Conservation (phyloP, 92 coral and sea anemone species). For the Zoanthus gigantus region DNA sequence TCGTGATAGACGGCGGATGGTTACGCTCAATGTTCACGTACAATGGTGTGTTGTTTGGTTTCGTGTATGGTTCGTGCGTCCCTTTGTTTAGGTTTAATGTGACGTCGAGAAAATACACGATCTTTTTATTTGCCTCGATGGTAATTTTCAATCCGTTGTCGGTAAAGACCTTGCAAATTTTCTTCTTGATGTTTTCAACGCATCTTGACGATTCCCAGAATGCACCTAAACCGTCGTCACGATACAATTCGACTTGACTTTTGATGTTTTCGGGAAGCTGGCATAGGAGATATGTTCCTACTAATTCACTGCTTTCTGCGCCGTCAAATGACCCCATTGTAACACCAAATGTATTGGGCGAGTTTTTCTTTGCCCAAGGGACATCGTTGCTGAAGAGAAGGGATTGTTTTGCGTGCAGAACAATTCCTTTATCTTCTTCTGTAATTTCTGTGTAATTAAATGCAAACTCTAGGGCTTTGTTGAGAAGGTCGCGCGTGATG, state of each 20-base stretch:
- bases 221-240: constrained; percentile 30
- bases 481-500: constrained; percentile 6
- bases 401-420: not conserved
- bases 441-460: not conserved
- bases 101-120: not conserved
- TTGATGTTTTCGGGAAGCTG: constrained; percentile 24
- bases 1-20: not conserved
- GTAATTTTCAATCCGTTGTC: no score
- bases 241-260: constrained; percentile 10
- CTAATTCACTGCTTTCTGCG: no score
- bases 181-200: constrained; percentile 28
- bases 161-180: constrained; percentile 9
- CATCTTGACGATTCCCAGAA: constrained; percentile 18
- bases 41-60: not conserved
- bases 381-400: not conserved
- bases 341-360: constrained; percentile 17
- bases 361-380: constrained; percentile 33
- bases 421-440: not conserved
- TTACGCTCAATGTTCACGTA: no score
- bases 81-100: not conserved
- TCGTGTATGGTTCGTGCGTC: not conserved
- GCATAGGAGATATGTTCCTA: not conserved
- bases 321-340: no score
- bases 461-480: constrained; percentile 10
- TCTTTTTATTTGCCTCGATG: not conserved